phyloP scores from a whole-genome alignment of 2,888 invertebrate species.

The Ectemnius lituratus region DNA sequence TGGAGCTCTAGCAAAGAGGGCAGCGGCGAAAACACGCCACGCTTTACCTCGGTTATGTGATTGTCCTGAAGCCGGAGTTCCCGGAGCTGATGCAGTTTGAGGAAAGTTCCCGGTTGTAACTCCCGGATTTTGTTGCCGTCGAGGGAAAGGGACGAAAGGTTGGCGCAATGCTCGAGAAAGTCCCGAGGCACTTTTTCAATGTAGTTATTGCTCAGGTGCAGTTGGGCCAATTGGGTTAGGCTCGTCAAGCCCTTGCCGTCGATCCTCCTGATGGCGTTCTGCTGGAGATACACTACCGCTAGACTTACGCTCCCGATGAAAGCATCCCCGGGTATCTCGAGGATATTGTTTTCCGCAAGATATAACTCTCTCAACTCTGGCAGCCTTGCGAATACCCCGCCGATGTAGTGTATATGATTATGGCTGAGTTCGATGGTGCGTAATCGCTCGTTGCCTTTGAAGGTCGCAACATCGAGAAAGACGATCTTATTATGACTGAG shows the following conservation, averaged over 20 bases:
- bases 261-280: constrained; percentile 89
- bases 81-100: constrained; percentile 85
- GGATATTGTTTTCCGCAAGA: constrained; percentile 92
- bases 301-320: constrained; percentile 87
- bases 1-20: constrained; percentile 90
- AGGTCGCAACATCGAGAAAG: constrained; percentile 85
- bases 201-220: constrained; percentile 93
- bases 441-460: constrained; percentile 86
- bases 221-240: constrained; percentile 87
- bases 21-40: constrained; percentile 89
- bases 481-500: constrained; percentile 93
- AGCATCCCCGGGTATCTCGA: constrained; percentile 89
- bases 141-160: constrained; percentile 89
- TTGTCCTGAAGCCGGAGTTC: constrained; percentile 93
- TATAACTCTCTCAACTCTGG: constrained; percentile 90
- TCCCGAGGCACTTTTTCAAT: constrained; percentile 88
- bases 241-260: constrained; percentile 87
- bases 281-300: constrained; percentile 90
- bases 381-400: constrained; percentile 89
- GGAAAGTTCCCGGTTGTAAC: constrained; percentile 88
- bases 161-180: constrained; percentile 86
- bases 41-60: constrained; percentile 85
- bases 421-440: constrained; percentile 92
- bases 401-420: constrained; percentile 92
- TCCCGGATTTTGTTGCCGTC: constrained; percentile 92